Percentiles rank a stretch among this genome's conserved stretches.
Conservation (phyloP, 2,797 vertebrate genomes). For the Oceanodroma leucorhoa region DNA sequence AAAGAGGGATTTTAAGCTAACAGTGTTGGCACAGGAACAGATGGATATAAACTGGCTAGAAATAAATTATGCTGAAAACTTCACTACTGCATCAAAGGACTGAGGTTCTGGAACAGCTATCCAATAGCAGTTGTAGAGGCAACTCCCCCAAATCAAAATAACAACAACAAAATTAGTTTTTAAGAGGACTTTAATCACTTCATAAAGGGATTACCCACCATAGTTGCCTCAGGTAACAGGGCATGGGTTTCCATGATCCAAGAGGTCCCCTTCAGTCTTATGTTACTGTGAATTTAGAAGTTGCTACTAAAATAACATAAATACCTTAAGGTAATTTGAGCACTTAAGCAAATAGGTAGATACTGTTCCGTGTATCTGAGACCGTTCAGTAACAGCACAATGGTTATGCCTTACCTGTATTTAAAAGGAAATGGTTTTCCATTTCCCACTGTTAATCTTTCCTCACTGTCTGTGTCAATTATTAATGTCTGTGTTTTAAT, state of each 20-base stretch:
- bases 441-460: background rate
- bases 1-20: background rate
- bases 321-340: background rate
- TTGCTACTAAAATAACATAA: background rate
- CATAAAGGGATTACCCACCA: background rate
- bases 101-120: background rate
- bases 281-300: background rate
- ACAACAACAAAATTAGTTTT: background rate
- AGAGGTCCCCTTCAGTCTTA: background rate
- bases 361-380: background rate
- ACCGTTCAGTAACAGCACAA: background rate
- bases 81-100: background rate
- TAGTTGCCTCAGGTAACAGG: background rate
- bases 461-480: background rate
- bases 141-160: background rate
- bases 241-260: background rate
- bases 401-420: background rate
- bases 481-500: background rate
- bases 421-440: slow-evolving; percentile 12
- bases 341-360: background rate
- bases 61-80: background rate
- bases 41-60: background rate
- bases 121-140: background rate
- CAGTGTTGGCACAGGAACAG: background rate
- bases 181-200: background rate